A percentile compares a stretch with the other conserved stretches of the same genome.
phyloP scores from a whole-genome alignment of 2,113 vertebrate genomes.

The Mus musculus region GRCm39 chr1:162711001-162711500 shows the following conservation, averaged over 20 bases:
- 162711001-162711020: background rate
- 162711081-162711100: background rate
- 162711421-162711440: too few species aligned
- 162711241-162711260: background rate
- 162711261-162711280: background rate
- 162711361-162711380: background rate
- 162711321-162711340: background rate
- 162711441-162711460: background rate
- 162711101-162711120: background rate
- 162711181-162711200: background rate
- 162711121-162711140: background rate
- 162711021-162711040: constrained; percentile 1
- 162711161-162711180: background rate
- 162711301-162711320: background rate
- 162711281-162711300: background rate
- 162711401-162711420: background rate
- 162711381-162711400: background rate
- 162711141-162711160: background rate
- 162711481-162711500: background rate
- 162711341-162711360: background rate
- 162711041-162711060: background rate
- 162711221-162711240: background rate
- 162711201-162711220: background rate
- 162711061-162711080: background rate
- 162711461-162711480: background rate